phyloP scores from a whole-genome alignment of 1,140 invertebrate genomes.

The Zaprionus ghesquierei region DNA sequence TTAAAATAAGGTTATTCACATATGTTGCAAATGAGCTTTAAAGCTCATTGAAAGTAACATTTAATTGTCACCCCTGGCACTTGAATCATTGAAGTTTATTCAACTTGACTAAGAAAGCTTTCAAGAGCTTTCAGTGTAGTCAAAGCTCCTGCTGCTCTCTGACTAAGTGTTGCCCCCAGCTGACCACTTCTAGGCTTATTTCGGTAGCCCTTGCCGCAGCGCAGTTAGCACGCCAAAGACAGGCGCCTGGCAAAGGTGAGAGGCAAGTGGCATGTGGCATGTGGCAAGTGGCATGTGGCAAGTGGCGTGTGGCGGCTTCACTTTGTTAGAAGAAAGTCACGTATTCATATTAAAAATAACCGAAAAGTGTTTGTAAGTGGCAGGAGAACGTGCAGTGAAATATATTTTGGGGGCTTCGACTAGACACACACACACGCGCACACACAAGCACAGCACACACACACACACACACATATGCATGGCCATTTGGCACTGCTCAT shows the following conservation, averaged over 20 bases:
- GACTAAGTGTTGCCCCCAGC: background rate
- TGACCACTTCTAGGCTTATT: background rate
- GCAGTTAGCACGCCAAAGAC: background rate
- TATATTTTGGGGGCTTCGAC: conserved; percentile 57
- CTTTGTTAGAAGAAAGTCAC: conserved; percentile 63
- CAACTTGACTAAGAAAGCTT: no score
- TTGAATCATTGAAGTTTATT: no score
- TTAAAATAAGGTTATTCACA: no score
- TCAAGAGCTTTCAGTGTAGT: background rate
- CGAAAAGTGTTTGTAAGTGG: conserved; percentile 75
- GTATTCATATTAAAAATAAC: conserved; percentile 79
- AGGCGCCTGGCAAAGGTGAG: background rate
- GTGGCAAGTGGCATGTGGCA: background rate
- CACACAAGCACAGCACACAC: background rate
- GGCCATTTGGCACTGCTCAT: background rate
- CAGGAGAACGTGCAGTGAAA: conserved; percentile 73
- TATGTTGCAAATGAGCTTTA: no score
- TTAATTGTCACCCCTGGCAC: no score
- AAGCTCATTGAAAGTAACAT: no score
- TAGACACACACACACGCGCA: background rate
- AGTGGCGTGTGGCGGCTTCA: conserved; percentile 16
- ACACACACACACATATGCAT: background rate
- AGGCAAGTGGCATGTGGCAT: background rate
- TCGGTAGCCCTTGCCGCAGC: background rate
- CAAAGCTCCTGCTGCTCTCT: background rate